phyloP scores from a whole-genome alignment of 1,140 invertebrate genomes.

The Drosophila lacteicornis region DNA sequence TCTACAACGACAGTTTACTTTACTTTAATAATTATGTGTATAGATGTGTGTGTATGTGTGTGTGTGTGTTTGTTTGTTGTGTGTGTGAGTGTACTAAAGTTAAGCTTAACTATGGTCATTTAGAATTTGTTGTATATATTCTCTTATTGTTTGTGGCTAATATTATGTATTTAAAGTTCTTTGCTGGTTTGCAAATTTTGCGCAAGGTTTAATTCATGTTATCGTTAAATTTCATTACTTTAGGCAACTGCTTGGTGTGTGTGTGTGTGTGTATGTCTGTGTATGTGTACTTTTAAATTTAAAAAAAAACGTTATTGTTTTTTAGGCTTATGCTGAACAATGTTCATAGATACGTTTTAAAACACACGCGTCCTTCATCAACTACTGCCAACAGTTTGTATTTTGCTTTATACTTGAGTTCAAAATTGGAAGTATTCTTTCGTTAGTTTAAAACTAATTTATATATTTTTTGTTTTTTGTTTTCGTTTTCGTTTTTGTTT shows the following conservation, averaged over 20 bases:
- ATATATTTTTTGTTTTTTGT: conserved; percentile 61
- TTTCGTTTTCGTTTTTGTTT: conserved; percentile 33
- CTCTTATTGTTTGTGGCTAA: conserved; percentile 70
- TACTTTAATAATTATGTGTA: conserved; percentile 59
- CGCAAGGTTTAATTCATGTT: conserved; percentile 70
- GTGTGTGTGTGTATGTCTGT: conserved; percentile 52
- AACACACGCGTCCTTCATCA: conserved; percentile 54
- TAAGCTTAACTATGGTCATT: conserved; percentile 82
- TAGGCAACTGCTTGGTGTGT: conserved; percentile 79
- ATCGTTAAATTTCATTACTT: conserved; percentile 45
- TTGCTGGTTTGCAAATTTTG: conserved; percentile 79
- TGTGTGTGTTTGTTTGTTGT: conserved; percentile 49
- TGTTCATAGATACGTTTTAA: conserved; percentile 79
- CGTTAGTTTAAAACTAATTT: conserved; percentile 76
- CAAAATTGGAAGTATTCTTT: conserved; percentile 77
- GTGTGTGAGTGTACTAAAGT: conserved; percentile 69
- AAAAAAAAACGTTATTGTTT: conserved; percentile 52
- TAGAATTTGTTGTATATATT: conserved; percentile 79
- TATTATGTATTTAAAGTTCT: conserved; percentile 77
- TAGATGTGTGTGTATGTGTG: conserved; percentile 47
- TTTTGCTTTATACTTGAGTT: conserved; percentile 65
- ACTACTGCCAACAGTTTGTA: conserved; percentile 60
- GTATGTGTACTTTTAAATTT: conserved; percentile 53
- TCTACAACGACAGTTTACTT: conserved; percentile 72
- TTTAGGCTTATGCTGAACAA: conserved; percentile 80